These are phyloP conservation scores for Tympanuchus pallidicinctus DNA, from an alignment of 2,113 vertebrate species.

Conservation along the genomic window DNA sequence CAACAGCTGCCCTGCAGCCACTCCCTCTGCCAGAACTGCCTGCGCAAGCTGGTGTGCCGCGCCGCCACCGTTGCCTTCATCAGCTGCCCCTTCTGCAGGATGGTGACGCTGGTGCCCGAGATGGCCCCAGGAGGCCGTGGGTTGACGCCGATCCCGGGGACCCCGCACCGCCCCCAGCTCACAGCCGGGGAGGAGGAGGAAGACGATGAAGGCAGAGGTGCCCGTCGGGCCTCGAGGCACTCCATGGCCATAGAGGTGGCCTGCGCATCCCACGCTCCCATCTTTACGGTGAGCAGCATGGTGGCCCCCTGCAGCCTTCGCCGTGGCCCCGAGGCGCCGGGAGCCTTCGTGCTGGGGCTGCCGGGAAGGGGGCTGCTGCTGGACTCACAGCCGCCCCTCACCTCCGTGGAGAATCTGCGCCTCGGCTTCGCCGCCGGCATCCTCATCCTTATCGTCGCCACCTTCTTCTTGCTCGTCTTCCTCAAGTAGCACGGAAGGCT, in stretches of 20 bases:
- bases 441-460: conserved; percentile 64
- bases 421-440: conserved; percentile 69
- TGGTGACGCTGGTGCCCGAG: conserved; percentile 41
- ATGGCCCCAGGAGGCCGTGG: background rate
- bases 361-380: conserved; percentile 6
- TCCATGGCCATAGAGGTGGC: background rate
- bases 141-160: accelerated
- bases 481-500: conserved; percentile 52
- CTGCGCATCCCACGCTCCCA: background rate
- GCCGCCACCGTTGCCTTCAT: background rate
- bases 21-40: conserved; percentile 63
- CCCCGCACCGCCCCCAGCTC: accelerated
- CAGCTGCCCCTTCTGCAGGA: conserved; percentile 68
- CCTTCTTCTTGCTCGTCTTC: conserved; percentile 72
- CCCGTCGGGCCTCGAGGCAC: background rate
- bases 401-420: conserved; percentile 70
- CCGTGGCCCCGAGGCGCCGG: background rate
- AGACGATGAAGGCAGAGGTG: background rate
- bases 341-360: conserved; percentile 57
- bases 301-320: conserved; percentile 2
- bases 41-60: conserved; percentile 35
- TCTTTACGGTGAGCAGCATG: conserved; percentile 49
- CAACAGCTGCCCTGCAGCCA: conserved; percentile 63
- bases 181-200: background rate
- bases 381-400: conserved; percentile 19